Percentiles rank a stretch among this genome's conserved stretches.
These are phyloP conservation scores for Alosa alosa DNA, from an alignment of 2,113 vertebrate genomes.

Conservation along the genomic window DNA sequence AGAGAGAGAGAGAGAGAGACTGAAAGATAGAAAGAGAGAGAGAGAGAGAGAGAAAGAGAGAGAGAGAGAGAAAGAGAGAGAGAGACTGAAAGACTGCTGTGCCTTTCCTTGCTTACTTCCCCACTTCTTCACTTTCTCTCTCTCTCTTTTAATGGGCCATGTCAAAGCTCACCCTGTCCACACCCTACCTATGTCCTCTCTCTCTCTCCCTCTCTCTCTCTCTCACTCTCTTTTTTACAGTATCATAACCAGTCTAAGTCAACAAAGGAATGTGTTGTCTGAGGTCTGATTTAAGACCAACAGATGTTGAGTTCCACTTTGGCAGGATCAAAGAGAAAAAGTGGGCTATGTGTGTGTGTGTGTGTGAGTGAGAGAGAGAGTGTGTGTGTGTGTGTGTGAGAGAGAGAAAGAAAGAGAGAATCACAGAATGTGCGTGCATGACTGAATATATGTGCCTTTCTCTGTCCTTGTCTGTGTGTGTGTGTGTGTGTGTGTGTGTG, in stretches of 20 bases:
- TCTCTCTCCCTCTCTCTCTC: neutral
- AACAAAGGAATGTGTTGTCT: conserved; percentile 58
- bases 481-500: neutral
- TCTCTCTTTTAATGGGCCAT: neutral
- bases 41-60: neutral
- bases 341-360: neutral
- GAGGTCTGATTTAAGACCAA: conserved; percentile 49
- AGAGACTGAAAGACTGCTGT: neutral
- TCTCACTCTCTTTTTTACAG: conserved; percentile 37
- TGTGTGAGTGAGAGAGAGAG: neutral
- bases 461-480: conserved; percentile 29
- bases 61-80: too few species aligned
- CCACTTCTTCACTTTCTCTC: neutral
- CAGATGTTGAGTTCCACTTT: conserved; percentile 60
- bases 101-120: neutral
- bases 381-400: neutral
- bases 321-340: conserved; percentile 53
- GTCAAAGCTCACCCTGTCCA: neutral
- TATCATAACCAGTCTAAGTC: conserved; percentile 39
- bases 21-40: neutral
- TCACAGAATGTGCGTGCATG: neutral
- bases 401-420: neutral
- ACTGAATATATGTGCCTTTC: neutral
- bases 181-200: neutral
- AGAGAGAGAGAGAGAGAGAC: neutral